Base-by-base conservation (phyloP, 1,140 invertebrate genomes). In the Drosophila willistoni region DNA sequence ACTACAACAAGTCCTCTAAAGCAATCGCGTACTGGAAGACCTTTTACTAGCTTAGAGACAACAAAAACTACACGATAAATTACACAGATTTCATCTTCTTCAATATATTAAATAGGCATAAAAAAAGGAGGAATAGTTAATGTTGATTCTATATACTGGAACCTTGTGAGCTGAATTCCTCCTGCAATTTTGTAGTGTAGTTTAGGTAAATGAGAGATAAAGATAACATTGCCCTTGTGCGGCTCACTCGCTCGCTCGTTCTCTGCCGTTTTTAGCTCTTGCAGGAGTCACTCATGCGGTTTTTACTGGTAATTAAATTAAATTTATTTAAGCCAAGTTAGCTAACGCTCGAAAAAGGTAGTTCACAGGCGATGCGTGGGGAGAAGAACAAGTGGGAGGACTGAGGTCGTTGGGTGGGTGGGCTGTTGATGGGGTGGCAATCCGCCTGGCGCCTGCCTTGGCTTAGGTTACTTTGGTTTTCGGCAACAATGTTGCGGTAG, bases 301-400 rank as follows among this genome's bases (percentile, higher is more conserved):
- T 89, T 89, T 89, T 89, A 84, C 85, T 89, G 85, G 84, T 89
- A 89, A 89, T 89, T 89, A 89, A 89, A 89, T 89, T 89, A 89
- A 89, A 89, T 89, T 89, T 89, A 89, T 89, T 89, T 89, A 89
- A 89, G 85, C 79, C 68, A 81, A 81, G 85, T 89, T 90, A 78
- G 74, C 84, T 84, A 71, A 71, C 63, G 59, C 81, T 79, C 57
- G 12, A 39, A 33, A 57, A 47, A 51, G 41, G n/a, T 33, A 39
- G 13, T 41, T 29, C 29, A 55, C 13, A 57, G 55, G 2, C 44
- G 12, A 41, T 33, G 34, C 1, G 25, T 13, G 0, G 42, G 1
- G 5, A 17, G 19, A 42, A 7, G 57, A 25, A 41, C 29, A 29
- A 29, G 36, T 25, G 61, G 36, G 10, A n/a, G 29, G 9, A 3